Evolutionary conservation across 2,113 vertebrate species (phyloP).

Genomic region (Dipodomys ordii): DNA sequence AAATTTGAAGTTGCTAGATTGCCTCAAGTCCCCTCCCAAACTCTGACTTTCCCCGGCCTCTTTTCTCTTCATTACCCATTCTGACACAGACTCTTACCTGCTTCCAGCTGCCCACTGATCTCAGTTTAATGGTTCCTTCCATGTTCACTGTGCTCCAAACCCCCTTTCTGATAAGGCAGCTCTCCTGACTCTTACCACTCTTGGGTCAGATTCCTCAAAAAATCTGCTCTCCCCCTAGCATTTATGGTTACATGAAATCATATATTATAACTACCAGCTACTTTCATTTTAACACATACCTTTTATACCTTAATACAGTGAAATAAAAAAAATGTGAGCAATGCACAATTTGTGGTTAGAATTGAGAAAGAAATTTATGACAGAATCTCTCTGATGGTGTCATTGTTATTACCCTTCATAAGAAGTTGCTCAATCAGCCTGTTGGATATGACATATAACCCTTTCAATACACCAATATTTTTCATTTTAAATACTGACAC

Average conservation of each 20-base stretch:
- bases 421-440: background rate
- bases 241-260: background rate
- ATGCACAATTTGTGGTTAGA: background rate
- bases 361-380: background rate
- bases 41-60: background rate
- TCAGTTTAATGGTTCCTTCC: background rate
- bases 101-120: background rate
- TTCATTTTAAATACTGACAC: background rate
- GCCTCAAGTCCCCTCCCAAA: background rate
- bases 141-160: background rate
- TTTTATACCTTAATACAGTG: background rate
- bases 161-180: background rate
- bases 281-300: conserved; percentile 4
- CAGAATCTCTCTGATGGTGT: background rate
- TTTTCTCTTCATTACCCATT: background rate
- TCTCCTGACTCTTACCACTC: background rate
- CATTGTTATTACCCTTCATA: background rate
- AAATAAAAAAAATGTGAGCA: background rate
- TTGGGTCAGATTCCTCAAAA: background rate
- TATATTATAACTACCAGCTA: background rate
- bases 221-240: background rate
- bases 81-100: background rate
- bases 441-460: background rate
- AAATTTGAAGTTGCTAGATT: background rate
- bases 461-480: background rate